These are phyloP conservation scores for Fundulus diaphanus DNA, from an alignment of 2,797 vertebrate genomes.

Conservation along the genomic window DNA sequence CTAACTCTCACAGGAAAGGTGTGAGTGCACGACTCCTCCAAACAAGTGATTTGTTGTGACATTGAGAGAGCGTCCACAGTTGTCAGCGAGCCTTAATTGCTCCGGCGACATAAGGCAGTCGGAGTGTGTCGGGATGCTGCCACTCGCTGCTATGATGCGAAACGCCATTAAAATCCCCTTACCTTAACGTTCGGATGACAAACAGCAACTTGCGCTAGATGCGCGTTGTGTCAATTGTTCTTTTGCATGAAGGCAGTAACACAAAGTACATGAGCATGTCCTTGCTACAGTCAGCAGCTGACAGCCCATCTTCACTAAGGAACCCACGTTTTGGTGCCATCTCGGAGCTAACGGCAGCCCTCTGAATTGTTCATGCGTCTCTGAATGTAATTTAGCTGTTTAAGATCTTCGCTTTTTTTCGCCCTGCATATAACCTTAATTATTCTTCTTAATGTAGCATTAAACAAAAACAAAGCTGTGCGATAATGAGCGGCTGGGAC, in stretches of 20 bases:
- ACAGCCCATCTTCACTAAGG: constrained; percentile 93
- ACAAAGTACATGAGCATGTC: constrained; percentile 32
- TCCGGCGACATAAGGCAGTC: constrained; percentile 79
- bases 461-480: constrained; percentile 72
- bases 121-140: constrained; percentile 87
- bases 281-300: constrained; percentile 89
- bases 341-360: constrained; percentile 89
- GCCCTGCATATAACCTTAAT: constrained; percentile 70
- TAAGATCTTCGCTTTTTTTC: constrained; percentile 54
- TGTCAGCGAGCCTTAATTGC: constrained; percentile 83
- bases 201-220: constrained; percentile 91
- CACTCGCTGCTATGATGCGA: constrained; percentile 86
- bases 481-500: constrained; percentile 71
- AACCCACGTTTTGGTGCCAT: constrained; percentile 91
- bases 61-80: constrained; percentile 71
- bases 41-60: constrained; percentile 82
- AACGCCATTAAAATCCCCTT: constrained; percentile 91
- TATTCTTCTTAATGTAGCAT: constrained; percentile 47
- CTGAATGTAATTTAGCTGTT: constrained; percentile 90
- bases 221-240: constrained; percentile 80
- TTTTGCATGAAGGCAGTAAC: constrained; percentile 59
- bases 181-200: constrained; percentile 91
- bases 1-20: constrained; percentile 73
- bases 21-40: constrained; percentile 72
- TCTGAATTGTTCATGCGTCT: constrained; percentile 92